Base-by-base conservation (phyloP, 2,888 invertebrate genomes). In the Cheilosia vulpina region DNA sequence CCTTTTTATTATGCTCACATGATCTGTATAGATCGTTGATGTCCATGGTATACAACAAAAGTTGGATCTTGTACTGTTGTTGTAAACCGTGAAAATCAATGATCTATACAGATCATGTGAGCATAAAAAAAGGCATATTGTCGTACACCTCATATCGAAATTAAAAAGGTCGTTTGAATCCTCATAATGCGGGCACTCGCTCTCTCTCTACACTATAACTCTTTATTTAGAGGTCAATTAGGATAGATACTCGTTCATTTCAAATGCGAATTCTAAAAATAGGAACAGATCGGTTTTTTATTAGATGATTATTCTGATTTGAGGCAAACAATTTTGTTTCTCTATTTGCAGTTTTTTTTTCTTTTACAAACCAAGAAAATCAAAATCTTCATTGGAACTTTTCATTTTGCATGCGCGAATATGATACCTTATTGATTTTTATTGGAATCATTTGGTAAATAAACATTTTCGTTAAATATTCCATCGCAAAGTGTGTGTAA, bases 201-300 rank as follows among this genome's bases (percentile, higher is more conserved):
- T 24, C 7, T 19, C 47, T 47, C 47, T 9, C n/a, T 7, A 17
- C 2, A 47, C 19, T n/a, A 17, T 19, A 19, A 19, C 47, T 47
- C 9, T 47, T 5, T 17, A 45, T 45, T 47, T 47, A 17, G 47
- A 47, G 47, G 11, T 47, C 47, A 47, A 19, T 47, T 19, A 19
- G 47, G 47, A 47, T 19, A 47, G n/a, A 47, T 47, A 19, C 2
- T 31, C 31, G 31, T 2, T 9, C 19, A 19, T 19, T 19, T 47
- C 2, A 47, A 47, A 47, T 11, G 17, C 47, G 47, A 47, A 47
- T 47, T 19, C 47, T 47, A 47, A 19, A 47, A 47, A 47, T 47
- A 47, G 47, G 2, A 47, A 13, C 38, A 58, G 31, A 38, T 55
- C 9, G n/a, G 7, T 47, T 47, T 47, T 47, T 47, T 47, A 9